Base-by-base conservation (phyloP, 2,888 invertebrate species). In the Hoplodrina blanda region DNA sequence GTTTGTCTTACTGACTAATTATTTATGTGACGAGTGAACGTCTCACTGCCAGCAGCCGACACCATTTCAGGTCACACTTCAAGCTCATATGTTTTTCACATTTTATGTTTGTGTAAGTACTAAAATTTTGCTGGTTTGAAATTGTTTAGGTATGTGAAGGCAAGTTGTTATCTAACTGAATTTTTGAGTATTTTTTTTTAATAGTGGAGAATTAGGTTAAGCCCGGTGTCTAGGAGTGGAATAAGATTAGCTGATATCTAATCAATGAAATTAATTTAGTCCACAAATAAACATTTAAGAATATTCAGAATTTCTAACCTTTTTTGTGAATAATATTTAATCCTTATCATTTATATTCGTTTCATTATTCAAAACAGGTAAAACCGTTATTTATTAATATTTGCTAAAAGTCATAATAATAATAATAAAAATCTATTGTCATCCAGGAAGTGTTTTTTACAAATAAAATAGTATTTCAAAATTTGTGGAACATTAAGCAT, bases 1-100 rank as follows among this genome's bases (percentile, higher is more conserved):
- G 84, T 89, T 89, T 89, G 84, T 90, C 88, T 90, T 88, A 81
- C 80, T 70, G 70, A 83, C 87, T 91, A 91, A 92, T 91, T 91
- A 91, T 91, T 87, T 78, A 82, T 78, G 85, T 85, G 83, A 88
- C 87, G 89, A 90, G 85, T 84, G 85, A 89, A 86, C 83, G 78
- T 88, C 86, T 87, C 84, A 82, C 84, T 88, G 86, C 83, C 85
- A 85, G 73, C 81, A 81, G 84, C 66, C 80, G 73, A 84, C 82
- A 82, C 75, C 78, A 83, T 82, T 83, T 81, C 82, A 82, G 80
- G 76, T 78, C 73, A 71, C 78, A 79, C 76, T 81, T 76, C 67
- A 79, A 59, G 68, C 66, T 67, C 52, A 6, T 15, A n/a, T 20
- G 33, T 57, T 55, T 67, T 79, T 71, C 30, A 19, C 10, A 37